These are phyloP conservation scores for Pherbina coryleti DNA, from an alignment of 2,888 invertebrate genomes.

Conservation along the genomic window DNA sequence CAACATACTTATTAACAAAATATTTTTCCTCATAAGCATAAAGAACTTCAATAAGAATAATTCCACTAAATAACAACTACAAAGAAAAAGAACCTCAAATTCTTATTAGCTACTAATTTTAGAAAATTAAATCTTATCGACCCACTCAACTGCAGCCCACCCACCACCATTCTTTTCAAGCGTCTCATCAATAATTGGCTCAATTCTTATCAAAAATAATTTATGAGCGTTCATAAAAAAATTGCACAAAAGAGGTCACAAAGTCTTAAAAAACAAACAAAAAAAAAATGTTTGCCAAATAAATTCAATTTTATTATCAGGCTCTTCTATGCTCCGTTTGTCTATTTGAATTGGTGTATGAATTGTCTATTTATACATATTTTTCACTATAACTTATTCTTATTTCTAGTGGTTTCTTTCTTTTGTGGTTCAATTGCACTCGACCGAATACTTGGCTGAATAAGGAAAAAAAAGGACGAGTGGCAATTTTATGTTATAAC, in stretches of 20 bases:
- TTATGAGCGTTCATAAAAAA: slow-evolving; percentile 19
- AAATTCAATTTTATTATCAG: slow-evolving; percentile 33
- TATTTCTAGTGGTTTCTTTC: not conserved
- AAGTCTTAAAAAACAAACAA: slow-evolving; percentile 8
- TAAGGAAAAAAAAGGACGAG: slow-evolving; percentile 3
- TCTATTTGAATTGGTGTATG: not conserved
- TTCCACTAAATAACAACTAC: no score
- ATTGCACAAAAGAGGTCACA: not conserved
- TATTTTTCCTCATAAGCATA: no score
- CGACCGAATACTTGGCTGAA: not conserved
- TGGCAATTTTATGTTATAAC: slow-evolving; percentile 23
- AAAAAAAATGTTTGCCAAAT: slow-evolving; percentile 10
- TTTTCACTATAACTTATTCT: not conserved
- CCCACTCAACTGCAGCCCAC: not conserved
- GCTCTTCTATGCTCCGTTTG: not conserved
- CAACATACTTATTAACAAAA: no score
- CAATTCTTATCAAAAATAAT: slow-evolving; percentile 13
- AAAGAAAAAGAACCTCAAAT: not conserved
- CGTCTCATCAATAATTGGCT: slow-evolving; percentile 13
- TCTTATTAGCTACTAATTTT: not conserved
- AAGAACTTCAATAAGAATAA: no score
- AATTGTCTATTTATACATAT: not conserved
- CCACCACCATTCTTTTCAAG: not conserved
- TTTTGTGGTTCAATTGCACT: slow-evolving; percentile 23
- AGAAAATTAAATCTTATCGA: not conserved